Base-by-base conservation (phyloP, 2,797 vertebrate genomes). In the Forpus xanthops region DNA sequence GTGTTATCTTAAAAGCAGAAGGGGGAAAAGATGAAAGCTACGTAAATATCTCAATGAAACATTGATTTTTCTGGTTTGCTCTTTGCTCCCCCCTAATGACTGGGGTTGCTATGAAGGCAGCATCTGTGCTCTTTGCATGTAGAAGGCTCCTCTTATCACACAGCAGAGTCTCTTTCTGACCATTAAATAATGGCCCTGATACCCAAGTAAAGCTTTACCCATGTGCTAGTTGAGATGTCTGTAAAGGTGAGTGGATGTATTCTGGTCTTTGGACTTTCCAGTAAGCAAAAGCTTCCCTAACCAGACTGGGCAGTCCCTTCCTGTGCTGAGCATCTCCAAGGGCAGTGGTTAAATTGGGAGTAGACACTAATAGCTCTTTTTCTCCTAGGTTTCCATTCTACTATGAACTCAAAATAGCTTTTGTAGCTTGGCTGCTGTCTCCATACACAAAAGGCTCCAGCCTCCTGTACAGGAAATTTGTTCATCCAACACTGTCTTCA, bases 391-490 rank as follows among this genome's bases (percentile, higher is more conserved):
- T 99, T 97, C 99, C 99, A 49, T 99, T 99, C 98, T 99, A 99
- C 98, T 99, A 99, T 97, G 99, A 99, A 97, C 98, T 99, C 96
- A 99, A 99, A 98, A 99, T 99, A 96, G 99, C 99, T 55, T 99
- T 99, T 96, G 98, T 99, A 96, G 99, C 99, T 97, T 99, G 99
- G 99, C 96, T 99, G 95, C 98, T 99, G 82, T 99, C 99, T 89
- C 99, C 99, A 0, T 99, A 99, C 98, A 99, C 99, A 85, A 99
- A 99, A 97, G 99, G 99, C 81, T 99, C 99, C 97, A 99, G 99
- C 91, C 99, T 99, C 73, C 98, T 99, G 2, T 99, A 99, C 96
- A 98, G 99, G 97, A 99, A 99, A 96, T 99, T 99, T 97, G 99
- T 99, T 72, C 99, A 99, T 97, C 99, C 99, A 84, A 99, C 99